These are phyloP conservation scores for Anticlea derivata DNA, from an alignment of 2,888 invertebrate species.

Conservation along the genomic window DNA sequence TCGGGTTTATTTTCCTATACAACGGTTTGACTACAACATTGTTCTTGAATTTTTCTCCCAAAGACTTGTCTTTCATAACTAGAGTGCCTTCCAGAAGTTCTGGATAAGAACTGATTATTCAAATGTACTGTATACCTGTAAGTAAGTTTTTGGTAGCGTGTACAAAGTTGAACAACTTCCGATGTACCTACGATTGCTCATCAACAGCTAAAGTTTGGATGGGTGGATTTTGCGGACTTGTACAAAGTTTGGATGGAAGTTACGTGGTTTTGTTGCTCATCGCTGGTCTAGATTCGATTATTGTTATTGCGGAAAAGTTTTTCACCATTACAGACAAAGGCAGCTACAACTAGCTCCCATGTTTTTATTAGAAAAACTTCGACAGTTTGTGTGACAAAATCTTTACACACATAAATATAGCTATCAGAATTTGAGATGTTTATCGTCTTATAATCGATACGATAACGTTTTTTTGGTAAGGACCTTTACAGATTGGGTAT, in stretches of 20 bases:
- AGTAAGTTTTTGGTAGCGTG: slow-evolving; percentile 39
- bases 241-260: slow-evolving; percentile 22
- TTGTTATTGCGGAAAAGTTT: slow-evolving; percentile 11
- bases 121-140: neutral
- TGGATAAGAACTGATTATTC: slow-evolving; percentile 19
- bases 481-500: too few relatives aligned
- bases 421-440: slow-evolving; percentile 1
- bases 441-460: too few relatives aligned
- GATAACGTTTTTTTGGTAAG: too few relatives aligned
- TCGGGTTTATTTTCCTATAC: slow-evolving; percentile 57
- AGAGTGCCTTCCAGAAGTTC: slow-evolving; percentile 23
- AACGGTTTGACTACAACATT: slow-evolving; percentile 68
- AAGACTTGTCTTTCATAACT: slow-evolving; percentile 44
- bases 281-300: slow-evolving; percentile 10
- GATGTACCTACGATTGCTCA: slow-evolving; percentile 28
- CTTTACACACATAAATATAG: neutral
- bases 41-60: slow-evolving; percentile 58
- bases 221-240: slow-evolving; percentile 26
- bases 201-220: slow-evolving; percentile 31
- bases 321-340: neutral
- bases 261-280: slow-evolving; percentile 16
- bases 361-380: neutral
- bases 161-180: slow-evolving; percentile 27
- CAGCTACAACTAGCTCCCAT: neutral
- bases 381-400: neutral